Evolutionary conservation across 2,113 vertebrate genomes (phyloP), one percentile per base, ranked within the genome.

Genomic region (Nesogale talazaci): DNA sequence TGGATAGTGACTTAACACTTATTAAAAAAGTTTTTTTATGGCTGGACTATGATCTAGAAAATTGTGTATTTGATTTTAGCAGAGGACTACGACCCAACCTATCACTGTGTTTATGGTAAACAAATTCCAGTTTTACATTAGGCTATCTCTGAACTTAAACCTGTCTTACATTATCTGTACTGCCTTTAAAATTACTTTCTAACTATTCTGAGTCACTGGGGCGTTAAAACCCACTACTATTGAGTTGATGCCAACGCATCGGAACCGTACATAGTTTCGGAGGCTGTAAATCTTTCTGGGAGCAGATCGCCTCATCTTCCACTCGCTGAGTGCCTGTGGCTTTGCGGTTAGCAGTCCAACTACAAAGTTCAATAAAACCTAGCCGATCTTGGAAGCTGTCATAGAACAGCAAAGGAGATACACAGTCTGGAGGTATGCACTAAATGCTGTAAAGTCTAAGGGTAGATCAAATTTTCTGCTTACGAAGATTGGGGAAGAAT

Each of bases 101-200:
- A 4, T 77, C 65, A 80, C 2, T 92, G 89, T 84, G 38, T 85
- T 86, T 82, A 14, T 57, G 93, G 83, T 70, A 27, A 52, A 87
- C 42, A 75, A 89, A 79, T 93, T 89, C 20, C 46, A 76, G 8
- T 91, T 94, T 86, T 63, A 36, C 22, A 61, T 90, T 88, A 86
- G 22, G 7, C 19, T 61, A 61, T 61, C 74, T 88, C 63, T 91
- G 46, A 52, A 52, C 46, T 8, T 52, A 52, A 52, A 2, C 27
- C 11, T 69, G n/a, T 90, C 46, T n/a, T 61, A 40, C 14, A 72
- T 80, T 27, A 70, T 91, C 59, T 80, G 85, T n/a, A 31, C 6
- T 92, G 72, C 31, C 11, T 94, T 92, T 83, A 81, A 89, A 83
- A 59, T 94, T 34, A 88, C 46, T 92, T 88, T 90, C 34, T 94